Evolutionary conservation across 2,113 vertebrate species (phyloP).

Genomic region (Coptodon bakossiorum): DNA sequence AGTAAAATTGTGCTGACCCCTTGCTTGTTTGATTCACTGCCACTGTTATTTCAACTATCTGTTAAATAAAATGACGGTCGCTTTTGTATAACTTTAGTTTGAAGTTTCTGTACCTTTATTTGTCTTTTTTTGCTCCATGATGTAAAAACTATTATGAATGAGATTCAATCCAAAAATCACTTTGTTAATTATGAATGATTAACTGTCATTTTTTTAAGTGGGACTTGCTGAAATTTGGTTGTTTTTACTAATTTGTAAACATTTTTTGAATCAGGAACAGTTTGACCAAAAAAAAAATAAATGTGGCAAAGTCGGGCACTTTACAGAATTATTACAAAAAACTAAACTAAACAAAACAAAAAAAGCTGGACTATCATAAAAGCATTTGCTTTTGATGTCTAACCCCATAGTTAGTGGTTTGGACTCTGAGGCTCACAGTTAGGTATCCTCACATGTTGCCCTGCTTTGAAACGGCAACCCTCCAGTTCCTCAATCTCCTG

Average conservation of each 20-base stretch:
- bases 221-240: not conserved
- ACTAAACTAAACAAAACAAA: not conserved
- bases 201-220: not conserved
- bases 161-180: not conserved
- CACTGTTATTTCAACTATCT: not conserved
- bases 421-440: not conserved
- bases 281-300: not conserved
- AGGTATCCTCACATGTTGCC: not conserved
- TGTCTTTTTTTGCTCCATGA: not conserved
- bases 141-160: not conserved
- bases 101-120: not conserved
- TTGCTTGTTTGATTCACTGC: not conserved
- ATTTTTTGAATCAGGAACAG: not conserved
- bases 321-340: not conserved
- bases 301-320: not conserved
- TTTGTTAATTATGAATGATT: not conserved
- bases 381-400: not conserved
- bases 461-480: constrained; percentile 3
- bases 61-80: not conserved
- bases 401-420: not conserved
- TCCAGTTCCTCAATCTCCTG: constrained; percentile 21
- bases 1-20: not conserved
- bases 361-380: not conserved
- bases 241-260: not conserved
- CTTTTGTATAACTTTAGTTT: not conserved